phyloP scores from a whole-genome alignment of 2,113 vertebrate species.

The Percopsis transmontana region DNA sequence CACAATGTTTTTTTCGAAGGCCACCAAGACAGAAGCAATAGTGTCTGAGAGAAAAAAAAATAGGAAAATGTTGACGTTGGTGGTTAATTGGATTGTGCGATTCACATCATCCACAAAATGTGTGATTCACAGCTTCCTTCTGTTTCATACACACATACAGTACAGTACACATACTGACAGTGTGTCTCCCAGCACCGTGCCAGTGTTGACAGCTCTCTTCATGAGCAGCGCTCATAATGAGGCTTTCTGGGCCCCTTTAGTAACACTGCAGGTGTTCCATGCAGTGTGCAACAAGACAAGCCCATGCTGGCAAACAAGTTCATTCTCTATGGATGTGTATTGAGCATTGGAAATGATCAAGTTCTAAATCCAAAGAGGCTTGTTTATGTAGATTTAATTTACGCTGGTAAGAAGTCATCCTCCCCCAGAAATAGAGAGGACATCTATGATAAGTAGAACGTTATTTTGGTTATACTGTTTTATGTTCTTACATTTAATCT shows the following conservation, averaged over 20 bases:
- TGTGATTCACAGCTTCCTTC: background rate
- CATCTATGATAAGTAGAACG: too few relatives aligned
- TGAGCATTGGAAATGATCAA: conserved; percentile 21
- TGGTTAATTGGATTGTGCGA: background rate
- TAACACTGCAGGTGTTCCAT: conserved; percentile 15
- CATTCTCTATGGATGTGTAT: conserved; percentile 1
- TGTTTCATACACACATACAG: background rate
- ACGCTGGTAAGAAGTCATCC: too few relatives aligned
- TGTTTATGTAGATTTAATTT: conserved; percentile 51
- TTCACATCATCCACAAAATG: background rate
- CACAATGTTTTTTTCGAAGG: too few relatives aligned
- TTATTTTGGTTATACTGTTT: too few relatives aligned
- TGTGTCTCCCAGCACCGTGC: conserved; percentile 23
- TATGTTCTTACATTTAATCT: too few relatives aligned
- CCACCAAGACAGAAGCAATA: too few relatives aligned
- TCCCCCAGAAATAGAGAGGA: too few relatives aligned
- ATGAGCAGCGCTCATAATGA: conserved; percentile 60
- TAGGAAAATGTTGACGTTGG: too few relatives aligned
- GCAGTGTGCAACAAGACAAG: conserved; percentile 29
- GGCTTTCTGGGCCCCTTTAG: conserved; percentile 10
- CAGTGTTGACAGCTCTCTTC: conserved; percentile 35
- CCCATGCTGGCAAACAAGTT: conserved; percentile 25
- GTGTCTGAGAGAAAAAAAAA: too few relatives aligned
- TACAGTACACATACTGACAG: background rate
- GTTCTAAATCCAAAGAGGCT: conserved; percentile 21